Percentiles rank a stretch among this genome's conserved stretches.
These are phyloP conservation scores for Epicampocera succincta DNA, from an alignment of 2,888 invertebrate genomes.

Conservation along the genomic window DNA sequence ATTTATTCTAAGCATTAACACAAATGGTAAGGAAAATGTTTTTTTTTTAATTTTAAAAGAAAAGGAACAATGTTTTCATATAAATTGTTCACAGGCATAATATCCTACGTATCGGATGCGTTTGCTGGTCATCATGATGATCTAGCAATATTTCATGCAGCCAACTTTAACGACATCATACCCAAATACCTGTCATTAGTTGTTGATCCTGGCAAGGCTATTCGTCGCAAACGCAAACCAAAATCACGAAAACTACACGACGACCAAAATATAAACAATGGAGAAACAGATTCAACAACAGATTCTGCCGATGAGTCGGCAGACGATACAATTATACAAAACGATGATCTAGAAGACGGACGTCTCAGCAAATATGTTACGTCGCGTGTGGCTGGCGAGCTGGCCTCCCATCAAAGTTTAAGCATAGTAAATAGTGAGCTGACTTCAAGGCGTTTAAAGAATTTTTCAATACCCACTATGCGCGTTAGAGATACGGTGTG, in stretches of 20 bases:
- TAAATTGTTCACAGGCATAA: conserved; percentile 73
- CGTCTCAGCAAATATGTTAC: conserved; percentile 74
- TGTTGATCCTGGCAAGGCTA: conserved; percentile 79
- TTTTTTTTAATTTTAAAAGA: background rate
- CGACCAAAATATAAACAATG: conserved; percentile 50
- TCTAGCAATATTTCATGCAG: conserved; percentile 79
- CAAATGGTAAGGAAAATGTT: conserved; percentile 74
- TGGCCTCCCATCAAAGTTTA: conserved; percentile 77
- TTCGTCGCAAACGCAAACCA: conserved; percentile 73
- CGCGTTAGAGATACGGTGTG: conserved; percentile 78
- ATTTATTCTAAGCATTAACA: conserved; percentile 79
- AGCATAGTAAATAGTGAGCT: conserved; percentile 77
- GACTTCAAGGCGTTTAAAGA: conserved; percentile 77
- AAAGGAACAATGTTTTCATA: background rate
- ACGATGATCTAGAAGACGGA: conserved; percentile 68
- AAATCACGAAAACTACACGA: conserved; percentile 52
- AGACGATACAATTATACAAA: conserved; percentile 71
- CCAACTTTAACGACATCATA: conserved; percentile 77
- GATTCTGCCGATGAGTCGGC: conserved; percentile 76
- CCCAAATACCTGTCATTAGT: conserved; percentile 80
- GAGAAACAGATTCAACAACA: conserved; percentile 75
- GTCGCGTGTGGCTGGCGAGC: conserved; percentile 74
- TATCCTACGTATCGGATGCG: conserved; percentile 79
- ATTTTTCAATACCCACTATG: conserved; percentile 78
- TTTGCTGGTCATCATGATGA: conserved; percentile 80